Conservation (phyloP, 2,888 invertebrate genomes). For the Siphlonurus alternatus region DNA sequence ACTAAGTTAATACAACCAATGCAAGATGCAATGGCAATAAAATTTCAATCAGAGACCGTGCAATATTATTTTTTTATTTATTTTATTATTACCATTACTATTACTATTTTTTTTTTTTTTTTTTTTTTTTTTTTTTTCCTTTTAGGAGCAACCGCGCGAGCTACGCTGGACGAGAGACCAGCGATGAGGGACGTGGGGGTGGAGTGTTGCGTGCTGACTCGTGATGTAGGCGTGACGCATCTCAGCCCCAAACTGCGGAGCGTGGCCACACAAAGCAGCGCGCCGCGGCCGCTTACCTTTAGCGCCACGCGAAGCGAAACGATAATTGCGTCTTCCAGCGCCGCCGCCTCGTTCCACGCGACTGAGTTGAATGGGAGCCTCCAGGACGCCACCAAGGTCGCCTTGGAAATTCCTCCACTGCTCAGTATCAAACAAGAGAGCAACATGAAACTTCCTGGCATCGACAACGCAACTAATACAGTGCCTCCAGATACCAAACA, state of each 20-base stretch:
- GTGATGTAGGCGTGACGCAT: conserved; percentile 44
- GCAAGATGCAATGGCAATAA: no score
- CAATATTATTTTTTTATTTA: no score
- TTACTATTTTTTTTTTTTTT: no score
- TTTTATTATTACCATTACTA: no score
- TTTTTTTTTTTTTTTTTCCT: no score
- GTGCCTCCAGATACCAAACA: neutral
- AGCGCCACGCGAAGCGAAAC: neutral
- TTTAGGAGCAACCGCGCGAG: no score
- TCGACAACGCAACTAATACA: neutral
- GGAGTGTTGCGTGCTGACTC: conserved; percentile 40
- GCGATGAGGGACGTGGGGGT: conserved; percentile 45
- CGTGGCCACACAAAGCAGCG: conserved; percentile 11
- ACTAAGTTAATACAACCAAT: no score
- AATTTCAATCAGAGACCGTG: no score
- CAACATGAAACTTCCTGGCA: neutral
- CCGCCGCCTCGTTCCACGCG: neutral
- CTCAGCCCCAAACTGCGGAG: conserved; percentile 21
- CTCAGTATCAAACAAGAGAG: neutral
- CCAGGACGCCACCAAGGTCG: neutral
- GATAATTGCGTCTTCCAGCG: neutral
- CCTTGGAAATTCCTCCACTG: neutral
- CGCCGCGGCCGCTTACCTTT: neutral
- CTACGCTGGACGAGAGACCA: no score
- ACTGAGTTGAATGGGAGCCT: neutral